A percentile compares a stretch with the other conserved stretches of the same genome.
Evolutionary conservation across 2,113 vertebrate genomes (phyloP).

Genomic region (Opisthocomus hoazin): DNA sequence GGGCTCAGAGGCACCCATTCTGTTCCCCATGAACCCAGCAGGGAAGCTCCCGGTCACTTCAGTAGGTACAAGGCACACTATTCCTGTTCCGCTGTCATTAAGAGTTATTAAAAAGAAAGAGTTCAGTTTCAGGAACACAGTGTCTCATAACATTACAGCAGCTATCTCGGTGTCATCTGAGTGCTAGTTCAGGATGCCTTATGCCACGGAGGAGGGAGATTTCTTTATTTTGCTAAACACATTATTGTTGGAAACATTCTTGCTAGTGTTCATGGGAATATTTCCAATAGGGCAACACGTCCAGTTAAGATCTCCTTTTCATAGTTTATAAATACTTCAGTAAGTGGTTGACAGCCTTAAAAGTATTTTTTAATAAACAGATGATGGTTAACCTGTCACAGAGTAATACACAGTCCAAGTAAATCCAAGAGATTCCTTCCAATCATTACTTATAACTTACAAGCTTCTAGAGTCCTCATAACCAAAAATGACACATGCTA

Average conservation of each 20-base stretch:
- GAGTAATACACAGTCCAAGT: neutral
- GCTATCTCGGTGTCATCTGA: neutral
- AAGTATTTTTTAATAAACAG: neutral
- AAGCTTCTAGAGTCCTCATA: neutral
- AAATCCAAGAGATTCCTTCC: neutral
- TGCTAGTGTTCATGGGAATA: neutral
- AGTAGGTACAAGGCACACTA: neutral
- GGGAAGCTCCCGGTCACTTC: neutral
- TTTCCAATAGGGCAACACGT: neutral
- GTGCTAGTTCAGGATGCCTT: neutral
- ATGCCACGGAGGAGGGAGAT: neutral
- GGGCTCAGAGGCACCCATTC: neutral
- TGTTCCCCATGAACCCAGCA: neutral
- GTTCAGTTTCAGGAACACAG: neutral
- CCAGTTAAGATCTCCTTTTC: conserved; percentile 10
- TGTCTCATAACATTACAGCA: neutral
- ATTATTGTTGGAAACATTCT: conserved; percentile 29
- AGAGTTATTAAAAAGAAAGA: neutral
- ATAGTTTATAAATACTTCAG: neutral
- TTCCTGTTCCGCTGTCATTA: neutral
- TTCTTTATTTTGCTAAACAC: neutral
- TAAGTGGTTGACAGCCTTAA: neutral
- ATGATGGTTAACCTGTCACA: neutral
- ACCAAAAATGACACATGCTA: neutral
- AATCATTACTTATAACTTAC: neutral